phyloP scores from a whole-genome alignment of 1,140 invertebrate species.

The Drosophila arawakana region DNA sequence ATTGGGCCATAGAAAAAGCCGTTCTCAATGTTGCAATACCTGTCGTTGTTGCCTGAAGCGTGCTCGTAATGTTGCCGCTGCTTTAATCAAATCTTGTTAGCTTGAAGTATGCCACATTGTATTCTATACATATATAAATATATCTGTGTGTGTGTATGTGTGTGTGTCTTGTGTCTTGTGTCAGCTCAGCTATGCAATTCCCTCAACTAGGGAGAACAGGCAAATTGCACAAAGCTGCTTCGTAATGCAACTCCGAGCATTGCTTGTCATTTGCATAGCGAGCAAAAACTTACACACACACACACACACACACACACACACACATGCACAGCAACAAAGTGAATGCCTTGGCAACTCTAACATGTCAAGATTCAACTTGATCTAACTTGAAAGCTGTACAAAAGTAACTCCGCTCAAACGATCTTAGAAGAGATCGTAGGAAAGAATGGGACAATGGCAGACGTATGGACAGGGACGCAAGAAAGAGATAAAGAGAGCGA shows the following conservation, averaged over 20 bases:
- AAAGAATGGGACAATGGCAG: too few species aligned
- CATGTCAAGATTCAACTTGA: too few species aligned
- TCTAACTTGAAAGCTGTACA: too few species aligned
- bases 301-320: conserved; percentile 7
- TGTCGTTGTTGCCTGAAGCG: conserved; percentile 22
- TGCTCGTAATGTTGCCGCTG: conserved; percentile 13
- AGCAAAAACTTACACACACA: conserved; percentile 1
- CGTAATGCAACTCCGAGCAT: conserved; percentile 22
- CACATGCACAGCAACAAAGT: not conserved
- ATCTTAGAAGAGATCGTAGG: too few species aligned
- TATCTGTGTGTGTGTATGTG: not conserved
- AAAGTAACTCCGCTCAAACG: too few species aligned
- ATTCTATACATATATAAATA: not conserved
- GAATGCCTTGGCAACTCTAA: conserved; percentile 12
- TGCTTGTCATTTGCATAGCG: conserved; percentile 30
- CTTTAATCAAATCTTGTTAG: conserved; percentile 46
- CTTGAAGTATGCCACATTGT: conserved; percentile 23
- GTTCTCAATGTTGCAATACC: conserved; percentile 27
- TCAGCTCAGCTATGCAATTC: conserved; percentile 29
- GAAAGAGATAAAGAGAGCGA: too few species aligned
- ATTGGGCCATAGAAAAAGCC: conserved; percentile 25
- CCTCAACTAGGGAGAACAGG: not conserved
- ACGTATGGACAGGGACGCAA: too few species aligned
- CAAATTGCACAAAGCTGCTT: conserved; percentile 35
- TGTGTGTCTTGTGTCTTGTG: not conserved